A percentile compares a stretch with the other conserved stretches of the same genome.
Conservation (phyloP, 2,888 invertebrate species). For the Morpho achilles region DNA sequence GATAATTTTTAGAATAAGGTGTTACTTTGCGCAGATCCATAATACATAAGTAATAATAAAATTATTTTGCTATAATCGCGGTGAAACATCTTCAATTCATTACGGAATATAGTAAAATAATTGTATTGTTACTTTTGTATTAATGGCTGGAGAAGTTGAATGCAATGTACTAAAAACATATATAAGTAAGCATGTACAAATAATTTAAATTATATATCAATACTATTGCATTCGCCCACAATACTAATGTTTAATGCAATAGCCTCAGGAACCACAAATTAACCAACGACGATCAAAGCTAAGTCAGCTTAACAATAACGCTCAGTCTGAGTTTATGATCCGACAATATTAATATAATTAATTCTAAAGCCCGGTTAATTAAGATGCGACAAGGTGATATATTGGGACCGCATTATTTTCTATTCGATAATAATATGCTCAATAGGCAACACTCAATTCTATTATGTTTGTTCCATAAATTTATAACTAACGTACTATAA, state of each 20-base stretch:
- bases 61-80: too few relatives aligned
- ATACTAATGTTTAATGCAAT: constrained; percentile 20
- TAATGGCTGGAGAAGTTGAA: not conserved
- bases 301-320: constrained; percentile 55
- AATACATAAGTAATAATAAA: too few relatives aligned
- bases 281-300: constrained; percentile 42
- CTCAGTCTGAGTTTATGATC: constrained; percentile 45
- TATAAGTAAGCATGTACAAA: too few relatives aligned
- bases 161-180: not conserved
- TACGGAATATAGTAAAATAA: too few relatives aligned
- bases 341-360: constrained; percentile 55
- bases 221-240: constrained; percentile 1
- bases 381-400: constrained; percentile 45
- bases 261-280: constrained; percentile 30
- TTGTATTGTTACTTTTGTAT: too few relatives aligned
- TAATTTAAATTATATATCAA: too few relatives aligned
- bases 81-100: too few relatives aligned
- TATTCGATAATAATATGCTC: constrained; percentile 22
- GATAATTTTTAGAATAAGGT: too few relatives aligned
- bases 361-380: constrained; percentile 51
- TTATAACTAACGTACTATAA: too few relatives aligned
- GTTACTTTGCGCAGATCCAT: too few relatives aligned
- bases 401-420: constrained; percentile 34
- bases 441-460: too few relatives aligned
- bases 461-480: too few relatives aligned